Conservation (phyloP, 37 sponge, comb jelly and placozoan genomes). For the Eunapius fragilis region DNA sequence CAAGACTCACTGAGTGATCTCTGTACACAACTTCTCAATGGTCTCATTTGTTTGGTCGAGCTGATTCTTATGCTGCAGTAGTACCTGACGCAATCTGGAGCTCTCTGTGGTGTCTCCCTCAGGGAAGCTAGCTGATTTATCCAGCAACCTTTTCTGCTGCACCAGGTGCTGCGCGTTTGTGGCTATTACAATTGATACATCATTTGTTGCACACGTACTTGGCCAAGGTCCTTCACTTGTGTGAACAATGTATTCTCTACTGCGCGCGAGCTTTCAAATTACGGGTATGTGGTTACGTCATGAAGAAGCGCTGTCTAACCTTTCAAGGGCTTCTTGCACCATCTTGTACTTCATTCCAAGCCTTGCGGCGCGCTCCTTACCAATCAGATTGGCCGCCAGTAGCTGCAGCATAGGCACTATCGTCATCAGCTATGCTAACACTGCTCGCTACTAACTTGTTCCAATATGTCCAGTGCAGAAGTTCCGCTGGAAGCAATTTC, state of each 20-base stretch:
- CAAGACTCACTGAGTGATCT: conserved; percentile 44
- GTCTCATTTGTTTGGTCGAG: conserved; percentile 55
- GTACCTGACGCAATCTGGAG: conserved; percentile 45
- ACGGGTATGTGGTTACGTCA: too few relatives aligned
- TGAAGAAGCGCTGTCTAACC: conserved; percentile 15
- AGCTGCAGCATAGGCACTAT: conserved; percentile 37
- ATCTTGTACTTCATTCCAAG: conserved; percentile 64
- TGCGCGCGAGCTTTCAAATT: conserved; percentile 66
- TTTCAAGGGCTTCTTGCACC: conserved; percentile 59
- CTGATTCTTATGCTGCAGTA: conserved; percentile 76
- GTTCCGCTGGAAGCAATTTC: conserved; percentile 41
- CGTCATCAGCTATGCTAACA: background rate
- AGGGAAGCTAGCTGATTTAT: conserved; percentile 65
- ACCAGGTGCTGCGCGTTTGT: conserved; percentile 21
- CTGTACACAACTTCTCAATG: conserved; percentile 38
- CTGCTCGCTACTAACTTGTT: conserved; percentile 22
- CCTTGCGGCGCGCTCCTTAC: conserved; percentile 67
- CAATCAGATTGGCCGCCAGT: conserved; percentile 39
- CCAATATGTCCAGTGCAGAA: conserved; percentile 38
- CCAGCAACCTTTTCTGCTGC: conserved; percentile 59
- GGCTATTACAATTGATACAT: background rate
- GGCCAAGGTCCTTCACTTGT: conserved; percentile 49
- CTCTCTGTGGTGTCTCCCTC: conserved; percentile 60
- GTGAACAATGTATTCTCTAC: conserved; percentile 55
- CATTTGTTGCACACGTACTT: conserved; percentile 20